Conservation (phyloP, 2,797 vertebrate genomes). For the Halcyon badia region DNA sequence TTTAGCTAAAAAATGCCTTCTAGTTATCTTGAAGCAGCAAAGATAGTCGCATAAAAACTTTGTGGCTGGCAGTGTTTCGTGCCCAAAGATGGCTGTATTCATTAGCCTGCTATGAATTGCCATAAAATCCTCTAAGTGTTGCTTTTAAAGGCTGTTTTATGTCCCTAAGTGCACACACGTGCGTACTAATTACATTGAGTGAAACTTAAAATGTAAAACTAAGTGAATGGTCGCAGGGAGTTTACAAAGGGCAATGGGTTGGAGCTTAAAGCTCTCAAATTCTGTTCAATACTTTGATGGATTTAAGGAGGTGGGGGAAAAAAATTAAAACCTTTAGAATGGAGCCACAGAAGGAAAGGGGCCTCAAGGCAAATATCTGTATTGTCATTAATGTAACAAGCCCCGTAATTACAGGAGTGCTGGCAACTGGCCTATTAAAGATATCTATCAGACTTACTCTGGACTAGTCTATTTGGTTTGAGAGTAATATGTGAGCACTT, state of each 20-base stretch:
- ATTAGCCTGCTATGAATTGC: background rate
- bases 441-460: background rate
- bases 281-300: background rate
- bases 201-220: background rate
- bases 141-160: background rate
- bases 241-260: background rate
- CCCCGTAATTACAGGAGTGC: background rate
- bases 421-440: background rate
- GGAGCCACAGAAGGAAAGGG: background rate
- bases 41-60: constrained; percentile 21
- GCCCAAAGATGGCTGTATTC: background rate
- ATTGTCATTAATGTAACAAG: background rate
- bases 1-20: constrained; percentile 73
- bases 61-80: background rate
- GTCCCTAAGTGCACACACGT: background rate
- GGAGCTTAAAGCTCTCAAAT: background rate
- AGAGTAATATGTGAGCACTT: background rate
- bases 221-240: background rate
- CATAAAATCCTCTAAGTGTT: background rate
- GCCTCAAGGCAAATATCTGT: background rate
- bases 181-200: background rate
- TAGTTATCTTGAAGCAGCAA: constrained; percentile 64
- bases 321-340: background rate
- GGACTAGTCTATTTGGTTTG: background rate
- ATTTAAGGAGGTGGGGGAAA: background rate